Evolutionary conservation across 2,888 invertebrate genomes (phyloP).

Genomic region (Lissocephala sabroskyi): DNA sequence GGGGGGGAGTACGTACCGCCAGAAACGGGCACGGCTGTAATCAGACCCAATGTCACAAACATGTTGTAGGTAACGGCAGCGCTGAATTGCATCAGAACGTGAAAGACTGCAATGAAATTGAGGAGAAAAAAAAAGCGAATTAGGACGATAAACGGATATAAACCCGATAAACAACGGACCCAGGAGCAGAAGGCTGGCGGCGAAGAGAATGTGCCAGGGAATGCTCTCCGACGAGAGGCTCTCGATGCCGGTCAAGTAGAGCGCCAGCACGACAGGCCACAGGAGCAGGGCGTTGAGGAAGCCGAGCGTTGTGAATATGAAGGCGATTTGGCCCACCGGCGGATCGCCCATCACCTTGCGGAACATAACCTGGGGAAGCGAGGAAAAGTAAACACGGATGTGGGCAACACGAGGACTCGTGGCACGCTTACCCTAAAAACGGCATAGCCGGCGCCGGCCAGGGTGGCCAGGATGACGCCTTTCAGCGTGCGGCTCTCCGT

Average conservation of each 20-base stretch:
- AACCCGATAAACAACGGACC: too few species aligned
- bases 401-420: not conserved
- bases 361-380: constrained; percentile 93
- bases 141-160: too few species aligned
- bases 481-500: constrained; percentile 91
- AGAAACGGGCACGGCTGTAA: constrained; percentile 94
- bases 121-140: too few species aligned
- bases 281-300: constrained; percentile 88
- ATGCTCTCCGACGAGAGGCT: constrained; percentile 85
- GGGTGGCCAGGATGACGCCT: constrained; percentile 90
- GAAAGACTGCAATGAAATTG: constrained; percentile 81
- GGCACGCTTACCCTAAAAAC: constrained; percentile 85
- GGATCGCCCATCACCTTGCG: constrained; percentile 95
- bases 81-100: constrained; percentile 94
- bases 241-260: constrained; percentile 91
- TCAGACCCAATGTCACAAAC: constrained; percentile 94
- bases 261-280: constrained; percentile 91
- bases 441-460: constrained; percentile 93
- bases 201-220: constrained; percentile 90
- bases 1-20: constrained; percentile 88
- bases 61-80: constrained; percentile 94
- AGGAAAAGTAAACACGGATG: constrained; percentile 30
- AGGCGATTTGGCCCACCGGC: constrained; percentile 90
- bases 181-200: constrained; percentile 85
- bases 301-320: constrained; percentile 94